phyloP scores from a whole-genome alignment of 1,140 invertebrate species.

The Eufriesea mexicana region DNA sequence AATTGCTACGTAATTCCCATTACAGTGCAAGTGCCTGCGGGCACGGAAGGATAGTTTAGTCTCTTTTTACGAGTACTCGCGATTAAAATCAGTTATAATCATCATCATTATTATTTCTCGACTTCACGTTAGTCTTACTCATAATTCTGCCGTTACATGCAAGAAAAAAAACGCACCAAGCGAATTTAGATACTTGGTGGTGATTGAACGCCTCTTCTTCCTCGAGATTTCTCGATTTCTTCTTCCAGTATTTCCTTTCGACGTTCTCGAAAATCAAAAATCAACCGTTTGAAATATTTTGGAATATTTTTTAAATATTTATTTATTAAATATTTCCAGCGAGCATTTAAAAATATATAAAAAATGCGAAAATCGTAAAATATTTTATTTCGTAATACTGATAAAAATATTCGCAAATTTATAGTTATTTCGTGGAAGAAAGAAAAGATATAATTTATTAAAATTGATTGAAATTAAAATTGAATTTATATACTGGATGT shows the following conservation, averaged over 20 bases:
- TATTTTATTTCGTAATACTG: no score
- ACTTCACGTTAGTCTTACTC: not conserved
- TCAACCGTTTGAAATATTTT: no score
- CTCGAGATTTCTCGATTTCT: no score
- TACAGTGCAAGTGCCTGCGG: conserved; percentile 6
- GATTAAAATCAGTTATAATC: conserved; percentile 59
- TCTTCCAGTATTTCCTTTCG: not conserved
- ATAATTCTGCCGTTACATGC: not conserved
- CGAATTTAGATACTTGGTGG: not conserved
- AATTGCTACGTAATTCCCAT: conserved; percentile 39
- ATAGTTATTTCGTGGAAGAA: no score
- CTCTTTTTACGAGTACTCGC: not conserved
- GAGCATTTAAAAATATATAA: no score
- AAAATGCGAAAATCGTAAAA: no score
- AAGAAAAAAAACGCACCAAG: not conserved
- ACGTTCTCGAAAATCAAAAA: not conserved
- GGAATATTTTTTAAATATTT: no score
- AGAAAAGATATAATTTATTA: no score
- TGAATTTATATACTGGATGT: no score
- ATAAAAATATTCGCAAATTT: no score
- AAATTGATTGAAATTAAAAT: no score
- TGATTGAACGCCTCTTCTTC: not conserved
- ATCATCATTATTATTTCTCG: conserved; percentile 33
- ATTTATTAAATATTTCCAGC: no score
- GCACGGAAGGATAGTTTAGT: conserved; percentile 26